phyloP scores from a whole-genome alignment of 1,140 invertebrate genomes.

The Homarus americanus region DNA sequence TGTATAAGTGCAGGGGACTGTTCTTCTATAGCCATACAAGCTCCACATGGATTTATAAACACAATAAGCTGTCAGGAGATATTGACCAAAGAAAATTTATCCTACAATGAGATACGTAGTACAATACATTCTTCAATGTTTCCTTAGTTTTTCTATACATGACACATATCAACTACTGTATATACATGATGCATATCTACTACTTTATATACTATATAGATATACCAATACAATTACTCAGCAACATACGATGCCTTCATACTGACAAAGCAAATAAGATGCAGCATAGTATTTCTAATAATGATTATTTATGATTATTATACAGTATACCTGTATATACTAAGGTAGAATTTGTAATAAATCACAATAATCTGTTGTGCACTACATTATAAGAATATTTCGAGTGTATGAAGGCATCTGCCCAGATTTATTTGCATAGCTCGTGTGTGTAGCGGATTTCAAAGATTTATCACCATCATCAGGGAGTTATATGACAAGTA shows the following conservation, averaged over 20 bases:
- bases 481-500: neutral
- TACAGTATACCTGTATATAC: neutral
- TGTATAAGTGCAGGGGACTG: too few relatives aligned
- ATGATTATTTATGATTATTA: neutral
- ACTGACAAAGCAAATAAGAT: neutral
- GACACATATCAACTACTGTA: too few relatives aligned
- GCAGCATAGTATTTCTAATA: neutral
- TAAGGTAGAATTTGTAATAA: neutral
- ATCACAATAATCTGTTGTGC: neutral
- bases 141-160: too few relatives aligned
- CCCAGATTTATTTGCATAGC: neutral
- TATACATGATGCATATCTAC: too few relatives aligned
- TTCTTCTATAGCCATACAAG: too few relatives aligned
- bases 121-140: too few relatives aligned
- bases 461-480: neutral
- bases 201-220: too few relatives aligned
- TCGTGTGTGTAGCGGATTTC: neutral
- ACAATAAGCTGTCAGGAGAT: too few relatives aligned
- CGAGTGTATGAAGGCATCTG: neutral
- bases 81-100: too few relatives aligned
- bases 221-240: neutral
- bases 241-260: neutral
- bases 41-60: too few relatives aligned
- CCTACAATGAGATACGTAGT: too few relatives aligned
- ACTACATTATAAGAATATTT: neutral